Percentiles rank a stretch among this genome's conserved stretches.
Evolutionary conservation across 1,140 invertebrate genomes (phyloP).

Genomic region (Conus ventricosus): DNA sequence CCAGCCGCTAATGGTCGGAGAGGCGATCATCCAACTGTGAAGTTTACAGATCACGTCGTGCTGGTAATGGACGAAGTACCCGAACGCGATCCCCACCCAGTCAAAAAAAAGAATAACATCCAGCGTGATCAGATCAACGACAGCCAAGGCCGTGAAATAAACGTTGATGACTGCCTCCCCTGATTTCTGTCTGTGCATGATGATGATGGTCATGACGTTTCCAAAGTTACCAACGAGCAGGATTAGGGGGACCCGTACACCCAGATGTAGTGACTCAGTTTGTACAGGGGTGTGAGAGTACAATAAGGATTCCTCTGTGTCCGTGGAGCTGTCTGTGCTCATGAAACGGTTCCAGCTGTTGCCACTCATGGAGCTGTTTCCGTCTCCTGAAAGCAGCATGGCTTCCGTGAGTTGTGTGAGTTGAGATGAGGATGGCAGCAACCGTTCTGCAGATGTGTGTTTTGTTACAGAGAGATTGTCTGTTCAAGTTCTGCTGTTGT

Average conservation of each 20-base stretch:
- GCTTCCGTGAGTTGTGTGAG: too few relatives aligned
- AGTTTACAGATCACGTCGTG: conserved; percentile 16
- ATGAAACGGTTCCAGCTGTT: too few relatives aligned
- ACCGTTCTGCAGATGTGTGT: too few relatives aligned
- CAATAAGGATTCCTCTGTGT: background rate
- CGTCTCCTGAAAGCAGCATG: too few relatives aligned
- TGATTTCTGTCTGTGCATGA: background rate
- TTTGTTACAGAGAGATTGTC: too few relatives aligned
- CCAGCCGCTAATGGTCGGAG: conserved; percentile 18
- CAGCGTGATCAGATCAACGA: background rate
- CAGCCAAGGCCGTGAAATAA: conserved; percentile 6
- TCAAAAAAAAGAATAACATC: background rate
- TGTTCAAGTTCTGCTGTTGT: too few relatives aligned
- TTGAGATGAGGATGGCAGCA: too few relatives aligned
- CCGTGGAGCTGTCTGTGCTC: background rate
- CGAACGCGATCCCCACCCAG: background rate
- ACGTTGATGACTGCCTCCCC: background rate
- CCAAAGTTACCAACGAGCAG: background rate
- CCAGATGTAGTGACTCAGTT: background rate
- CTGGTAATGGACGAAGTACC: background rate
- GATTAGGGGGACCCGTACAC: background rate
- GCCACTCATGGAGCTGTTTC: too few relatives aligned
- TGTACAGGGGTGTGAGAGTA: background rate
- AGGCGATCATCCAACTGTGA: conserved; percentile 22
- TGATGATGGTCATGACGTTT: background rate